Conservation (phyloP, 2,113 vertebrate species). For the Sceloporus undulatus region DNA sequence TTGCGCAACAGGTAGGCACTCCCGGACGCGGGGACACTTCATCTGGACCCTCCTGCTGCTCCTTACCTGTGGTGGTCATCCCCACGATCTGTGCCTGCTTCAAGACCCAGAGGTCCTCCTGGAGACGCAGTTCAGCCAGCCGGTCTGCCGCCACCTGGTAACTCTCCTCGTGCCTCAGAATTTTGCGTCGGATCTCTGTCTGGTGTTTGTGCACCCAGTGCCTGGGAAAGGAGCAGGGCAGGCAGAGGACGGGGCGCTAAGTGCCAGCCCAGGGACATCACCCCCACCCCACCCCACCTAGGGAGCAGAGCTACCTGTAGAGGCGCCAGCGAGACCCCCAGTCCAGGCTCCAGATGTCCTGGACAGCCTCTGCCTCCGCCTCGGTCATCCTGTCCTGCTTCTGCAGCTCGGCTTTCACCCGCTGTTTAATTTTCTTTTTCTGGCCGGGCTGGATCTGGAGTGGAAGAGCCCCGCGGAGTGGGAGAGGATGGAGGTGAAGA, state of each 20-base stretch:
- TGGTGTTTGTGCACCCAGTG: conserved; percentile 88
- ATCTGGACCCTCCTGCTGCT: conserved; percentile 4
- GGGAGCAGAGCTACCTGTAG: conserved; percentile 84
- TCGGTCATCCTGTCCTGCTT: conserved; percentile 83
- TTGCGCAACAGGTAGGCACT: too few species aligned
- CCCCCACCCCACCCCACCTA: background rate
- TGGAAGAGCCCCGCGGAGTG: rapidly evolving
- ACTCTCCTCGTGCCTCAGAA: conserved; percentile 71
- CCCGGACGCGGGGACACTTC: background rate
- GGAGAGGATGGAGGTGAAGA: too few species aligned
- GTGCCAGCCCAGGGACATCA: background rate
- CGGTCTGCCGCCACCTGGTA: conserved; percentile 86
- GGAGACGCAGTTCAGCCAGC: conserved; percentile 83
- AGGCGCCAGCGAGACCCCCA: conserved; percentile 87
- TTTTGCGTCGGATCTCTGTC: conserved; percentile 70
- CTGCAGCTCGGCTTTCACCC: conserved; percentile 78
- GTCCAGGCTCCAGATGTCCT: conserved; percentile 85
- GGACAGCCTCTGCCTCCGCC: conserved; percentile 74
- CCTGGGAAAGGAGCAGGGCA: conserved; percentile 65
- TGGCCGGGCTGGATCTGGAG: conserved; percentile 79
- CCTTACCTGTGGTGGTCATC: conserved; percentile 92
- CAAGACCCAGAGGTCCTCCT: conserved; percentile 84
- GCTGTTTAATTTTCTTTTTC: conserved; percentile 85
- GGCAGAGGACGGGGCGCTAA: too few species aligned
- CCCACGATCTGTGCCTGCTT: conserved; percentile 86